Evolutionary conservation across 2,797 vertebrate species (phyloP), one percentile per base, ranked within the genome.

Genomic region (Champsocephalus esox): DNA sequence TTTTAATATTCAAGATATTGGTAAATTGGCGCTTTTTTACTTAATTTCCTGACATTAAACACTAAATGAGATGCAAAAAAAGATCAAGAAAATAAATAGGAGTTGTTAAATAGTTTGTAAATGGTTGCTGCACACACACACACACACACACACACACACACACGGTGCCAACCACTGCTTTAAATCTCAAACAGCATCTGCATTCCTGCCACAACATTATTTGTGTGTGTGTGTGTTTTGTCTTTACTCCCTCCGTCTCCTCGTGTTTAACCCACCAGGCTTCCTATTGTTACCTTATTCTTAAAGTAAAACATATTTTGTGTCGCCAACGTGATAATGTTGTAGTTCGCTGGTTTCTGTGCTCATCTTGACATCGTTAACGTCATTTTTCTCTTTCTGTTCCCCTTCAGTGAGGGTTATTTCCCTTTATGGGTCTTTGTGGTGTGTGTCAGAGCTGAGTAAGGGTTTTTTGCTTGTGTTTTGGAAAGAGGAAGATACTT

Each of bases 171-270:
- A 78, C 82, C 73, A 21, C 84, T 49, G 74, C 83, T 79, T 70
- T 90, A 87, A 90, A 89, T 70, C 83, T 87, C 87, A 89, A 91
- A 91, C 83, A 66, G 84, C 84, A 89, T 89, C 88, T 76, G 81
- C 80, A 90, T 92, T 91, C 85, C 78, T 67, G 80, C 74, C 86
- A 86, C 24, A 60, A 73, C 65, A 3, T 66, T 79, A 34, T 83
- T 72, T 70, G 62, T 49, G 54, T 44, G 3, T 44, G 12, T 74
- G 75, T 71, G 66, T 73, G 65, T 87, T 72, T 52, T 75, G 58
- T 80, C 69, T 41, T 76, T 76, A 73, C 38, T 76, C 69, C 50
- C 41, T 38, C 49, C 41, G 41, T 48, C 61, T 61, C 70, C 38
- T 75, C 66, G 75, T 58, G 62, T 77, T 81, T 58, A 79, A 78